phyloP scores from a whole-genome alignment of 2,888 invertebrate genomes.

The Limenitis camilla region DNA sequence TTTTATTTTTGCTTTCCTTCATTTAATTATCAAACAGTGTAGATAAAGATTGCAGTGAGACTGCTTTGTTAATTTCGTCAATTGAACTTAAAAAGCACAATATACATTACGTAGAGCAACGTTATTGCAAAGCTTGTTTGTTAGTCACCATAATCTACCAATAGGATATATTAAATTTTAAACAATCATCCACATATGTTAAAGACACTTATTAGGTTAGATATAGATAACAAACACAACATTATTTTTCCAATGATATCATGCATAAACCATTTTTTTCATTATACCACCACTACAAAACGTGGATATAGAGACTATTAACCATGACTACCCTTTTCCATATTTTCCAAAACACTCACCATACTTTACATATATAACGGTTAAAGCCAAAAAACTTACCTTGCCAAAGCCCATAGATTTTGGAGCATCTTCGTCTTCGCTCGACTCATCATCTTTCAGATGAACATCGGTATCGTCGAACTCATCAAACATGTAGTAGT shows the following conservation, averaged over 20 bases:
- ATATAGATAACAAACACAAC: no score
- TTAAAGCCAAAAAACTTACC: constrained; percentile 43
- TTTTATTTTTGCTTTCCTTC: background rate
- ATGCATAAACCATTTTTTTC: background rate
- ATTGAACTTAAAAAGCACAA: no score
- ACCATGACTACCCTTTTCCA: background rate
- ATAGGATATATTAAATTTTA: no score
- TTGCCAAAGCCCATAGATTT: constrained; percentile 72
- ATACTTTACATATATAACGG: background rate
- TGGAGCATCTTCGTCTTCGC: constrained; percentile 71
- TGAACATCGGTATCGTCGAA: constrained; percentile 87
- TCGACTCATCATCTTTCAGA: constrained; percentile 74
- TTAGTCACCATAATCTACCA: no score
- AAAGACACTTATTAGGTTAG: no score
- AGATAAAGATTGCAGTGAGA: no score
- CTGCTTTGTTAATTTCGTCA: no score
- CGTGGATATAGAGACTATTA: no score
- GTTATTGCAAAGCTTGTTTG: no score
- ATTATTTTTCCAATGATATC: background rate
- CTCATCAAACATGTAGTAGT: constrained; percentile 99
- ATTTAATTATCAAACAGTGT: background rate
- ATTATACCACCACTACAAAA: no score
- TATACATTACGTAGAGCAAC: no score
- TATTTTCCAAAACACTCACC: background rate
- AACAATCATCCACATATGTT: no score